These are phyloP conservation scores for Pseudobourletiella spinata DNA, from an alignment of 1,140 invertebrate species.

Conservation along the genomic window DNA sequence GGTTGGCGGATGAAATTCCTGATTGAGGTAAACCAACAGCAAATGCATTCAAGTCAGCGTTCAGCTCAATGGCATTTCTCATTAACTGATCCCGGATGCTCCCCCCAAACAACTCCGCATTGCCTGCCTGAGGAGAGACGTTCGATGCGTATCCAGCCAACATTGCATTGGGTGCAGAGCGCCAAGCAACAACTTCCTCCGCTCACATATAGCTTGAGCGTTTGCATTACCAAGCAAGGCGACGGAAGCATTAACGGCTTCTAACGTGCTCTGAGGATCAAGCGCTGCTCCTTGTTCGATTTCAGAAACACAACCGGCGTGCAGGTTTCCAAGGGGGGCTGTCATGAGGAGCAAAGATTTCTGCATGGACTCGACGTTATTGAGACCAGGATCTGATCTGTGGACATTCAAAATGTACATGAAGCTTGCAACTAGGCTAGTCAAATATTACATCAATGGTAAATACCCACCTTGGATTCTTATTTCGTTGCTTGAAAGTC, in stretches of 20 bases:
- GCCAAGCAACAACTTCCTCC: background rate
- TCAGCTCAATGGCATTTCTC: background rate
- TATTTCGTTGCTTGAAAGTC: background rate
- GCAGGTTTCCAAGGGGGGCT: background rate
- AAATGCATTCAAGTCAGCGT: background rate
- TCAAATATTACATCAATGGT: background rate
- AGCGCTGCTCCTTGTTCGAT: background rate
- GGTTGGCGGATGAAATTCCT: background rate
- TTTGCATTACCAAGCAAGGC: slow-evolving; percentile 9
- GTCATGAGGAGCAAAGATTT: background rate
- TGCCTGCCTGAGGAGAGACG: background rate
- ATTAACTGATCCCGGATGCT: background rate
- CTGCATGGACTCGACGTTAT: background rate
- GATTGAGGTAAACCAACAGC: background rate
- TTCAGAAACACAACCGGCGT: background rate
- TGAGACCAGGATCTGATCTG: background rate
- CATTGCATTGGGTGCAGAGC: background rate
- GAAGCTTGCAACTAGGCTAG: too few species aligned
- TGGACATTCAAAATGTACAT: too few species aligned
- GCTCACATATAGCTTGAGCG: background rate
- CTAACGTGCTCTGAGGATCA: background rate
- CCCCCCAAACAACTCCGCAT: background rate
- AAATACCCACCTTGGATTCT: background rate
- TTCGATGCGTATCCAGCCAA: background rate
- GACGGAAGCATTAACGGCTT: background rate